phyloP scores from a whole-genome alignment of 2,113 vertebrate genomes.

The Triplophysa siluroides region DNA sequence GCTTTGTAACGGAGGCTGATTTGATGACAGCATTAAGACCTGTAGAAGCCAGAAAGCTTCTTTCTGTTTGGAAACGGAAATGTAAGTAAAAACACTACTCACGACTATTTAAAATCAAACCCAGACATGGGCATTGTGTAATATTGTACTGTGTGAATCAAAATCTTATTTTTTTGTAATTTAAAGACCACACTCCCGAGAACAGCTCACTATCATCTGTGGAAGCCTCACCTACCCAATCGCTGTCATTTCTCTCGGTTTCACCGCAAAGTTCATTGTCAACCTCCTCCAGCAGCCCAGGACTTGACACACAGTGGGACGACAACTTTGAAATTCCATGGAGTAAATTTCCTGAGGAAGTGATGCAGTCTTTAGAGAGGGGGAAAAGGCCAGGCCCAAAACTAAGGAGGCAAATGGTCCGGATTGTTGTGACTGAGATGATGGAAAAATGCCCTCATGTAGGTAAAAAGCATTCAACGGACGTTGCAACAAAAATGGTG shows the following conservation, averaged over 20 bases:
- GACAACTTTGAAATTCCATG: constrained; percentile 26
- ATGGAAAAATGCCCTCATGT: constrained; percentile 20
- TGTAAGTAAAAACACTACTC: constrained; percentile 4
- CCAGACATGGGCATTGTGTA: constrained; percentile 14
- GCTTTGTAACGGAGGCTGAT: constrained; percentile 33
- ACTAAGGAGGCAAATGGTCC: constrained; percentile 1
- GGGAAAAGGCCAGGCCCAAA: background rate
- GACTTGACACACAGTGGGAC: constrained; percentile 14
- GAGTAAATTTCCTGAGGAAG: constrained; percentile 12
- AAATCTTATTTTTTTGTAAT: background rate
- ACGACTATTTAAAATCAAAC: constrained; percentile 27
- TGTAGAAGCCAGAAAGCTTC: constrained; percentile 35
- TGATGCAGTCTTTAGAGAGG: constrained; percentile 9
- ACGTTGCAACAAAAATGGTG: constrained; percentile 16
- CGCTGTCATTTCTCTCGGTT: background rate
- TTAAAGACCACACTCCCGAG: constrained; percentile 13
- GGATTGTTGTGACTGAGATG: constrained; percentile 20
- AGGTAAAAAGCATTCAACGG: constrained; percentile 11
- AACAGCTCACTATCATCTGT: constrained; percentile 9
- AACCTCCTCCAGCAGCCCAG: constrained; percentile 18
- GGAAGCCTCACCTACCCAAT: constrained; percentile 14
- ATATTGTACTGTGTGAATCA: constrained; percentile 10
- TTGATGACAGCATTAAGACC: constrained; percentile 48
- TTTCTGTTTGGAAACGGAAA: background rate
- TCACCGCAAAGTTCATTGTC: background rate